phyloP scores from a whole-genome alignment of 2,113 vertebrate species.

The Butorides virescens region DNA sequence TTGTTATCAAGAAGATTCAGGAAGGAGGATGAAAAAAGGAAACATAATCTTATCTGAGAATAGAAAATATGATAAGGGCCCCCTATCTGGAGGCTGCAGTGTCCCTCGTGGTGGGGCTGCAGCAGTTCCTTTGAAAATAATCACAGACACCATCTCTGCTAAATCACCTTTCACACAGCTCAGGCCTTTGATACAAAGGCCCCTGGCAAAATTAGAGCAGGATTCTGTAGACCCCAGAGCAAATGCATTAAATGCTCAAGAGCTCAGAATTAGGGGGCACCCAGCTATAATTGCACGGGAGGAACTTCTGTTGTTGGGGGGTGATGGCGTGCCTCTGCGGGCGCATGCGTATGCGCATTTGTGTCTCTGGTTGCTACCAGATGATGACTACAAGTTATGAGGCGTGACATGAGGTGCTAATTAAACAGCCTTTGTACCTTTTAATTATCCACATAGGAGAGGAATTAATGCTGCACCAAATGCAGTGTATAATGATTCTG shows the following conservation, averaged over 20 bases:
- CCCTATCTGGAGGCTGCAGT: conserved; percentile 73
- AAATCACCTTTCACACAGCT: conserved; percentile 75
- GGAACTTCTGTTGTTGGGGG: not conserved
- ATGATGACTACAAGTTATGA: not conserved
- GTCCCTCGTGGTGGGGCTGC: conserved; percentile 73
- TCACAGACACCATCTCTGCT: conserved; percentile 72
- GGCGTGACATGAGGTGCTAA: not conserved
- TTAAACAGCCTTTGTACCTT: not conserved
- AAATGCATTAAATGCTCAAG: conserved; percentile 61
- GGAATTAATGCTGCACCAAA: not conserved
- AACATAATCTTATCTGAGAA: conserved; percentile 75
- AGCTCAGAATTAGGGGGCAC: conserved; percentile 64
- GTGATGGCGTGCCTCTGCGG: not conserved
- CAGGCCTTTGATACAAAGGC: conserved; percentile 72
- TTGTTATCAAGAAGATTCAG: conserved; percentile 76
- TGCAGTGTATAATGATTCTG: not conserved
- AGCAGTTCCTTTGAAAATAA: conserved; percentile 74
- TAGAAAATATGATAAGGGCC: conserved; percentile 74
- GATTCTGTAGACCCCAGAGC: conserved; percentile 64
- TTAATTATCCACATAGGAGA: not conserved
- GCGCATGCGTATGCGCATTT: not conserved
- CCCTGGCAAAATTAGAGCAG: conserved; percentile 72
- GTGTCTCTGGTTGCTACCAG: not conserved
- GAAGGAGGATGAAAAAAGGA: conserved; percentile 73
- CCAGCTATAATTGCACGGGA: conserved; percentile 59